Conservation (phyloP, 2,888 invertebrate genomes). For the Zaprionus bogoriensis region DNA sequence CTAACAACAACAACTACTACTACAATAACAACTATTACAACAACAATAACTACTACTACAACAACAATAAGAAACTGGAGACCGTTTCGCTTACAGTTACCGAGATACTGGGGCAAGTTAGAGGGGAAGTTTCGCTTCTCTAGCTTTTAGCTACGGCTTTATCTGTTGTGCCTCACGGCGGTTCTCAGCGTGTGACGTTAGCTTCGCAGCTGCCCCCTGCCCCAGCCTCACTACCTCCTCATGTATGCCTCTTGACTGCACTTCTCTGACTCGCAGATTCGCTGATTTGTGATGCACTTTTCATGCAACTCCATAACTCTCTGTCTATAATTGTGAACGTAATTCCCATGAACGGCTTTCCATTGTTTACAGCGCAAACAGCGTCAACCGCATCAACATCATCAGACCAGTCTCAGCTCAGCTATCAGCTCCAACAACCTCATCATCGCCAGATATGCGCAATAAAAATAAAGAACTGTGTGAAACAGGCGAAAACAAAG, state of each 20-base stretch:
- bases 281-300: slow-evolving; percentile 52
- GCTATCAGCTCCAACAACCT: not conserved
- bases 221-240: not conserved
- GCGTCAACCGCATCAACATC: slow-evolving; percentile 5
- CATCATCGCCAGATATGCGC: not conserved
- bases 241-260: slow-evolving; percentile 15
- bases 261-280: slow-evolving; percentile 36
- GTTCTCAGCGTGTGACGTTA: not conserved
- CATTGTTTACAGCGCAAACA: slow-evolving; percentile 49
- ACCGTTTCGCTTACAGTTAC: not conserved
- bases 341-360: slow-evolving; percentile 60
- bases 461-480: slow-evolving; percentile 1
- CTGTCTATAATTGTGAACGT: slow-evolving; percentile 37
- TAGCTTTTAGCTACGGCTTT: not conserved
- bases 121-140: not conserved
- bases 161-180: not conserved
- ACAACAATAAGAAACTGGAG: not conserved
- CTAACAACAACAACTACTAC: not conserved
- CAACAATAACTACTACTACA: not conserved
- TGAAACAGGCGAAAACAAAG: slow-evolving; percentile 2
- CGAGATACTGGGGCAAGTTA: not conserved
- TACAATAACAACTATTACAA: not conserved
- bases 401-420: no score
- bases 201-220: not conserved
- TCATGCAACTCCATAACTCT: slow-evolving; percentile 30